These are phyloP conservation scores for Kobus ellipsiprymnus DNA, from an alignment of 2,113 vertebrate genomes.

Conservation along the genomic window DNA sequence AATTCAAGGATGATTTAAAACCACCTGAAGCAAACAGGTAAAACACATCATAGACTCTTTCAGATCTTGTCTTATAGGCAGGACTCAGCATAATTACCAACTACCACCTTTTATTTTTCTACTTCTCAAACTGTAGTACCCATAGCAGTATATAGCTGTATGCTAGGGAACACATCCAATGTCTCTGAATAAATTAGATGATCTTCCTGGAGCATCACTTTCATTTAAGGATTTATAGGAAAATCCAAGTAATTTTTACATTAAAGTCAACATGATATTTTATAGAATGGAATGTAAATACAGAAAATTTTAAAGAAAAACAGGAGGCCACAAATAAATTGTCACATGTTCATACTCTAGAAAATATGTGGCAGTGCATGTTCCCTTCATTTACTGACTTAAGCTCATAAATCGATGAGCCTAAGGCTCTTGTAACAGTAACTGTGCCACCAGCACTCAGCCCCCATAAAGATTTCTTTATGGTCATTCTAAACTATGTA, in stretches of 20 bases:
- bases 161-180: background rate
- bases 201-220: background rate
- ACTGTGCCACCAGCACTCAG: background rate
- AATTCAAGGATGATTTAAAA: background rate
- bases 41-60: background rate
- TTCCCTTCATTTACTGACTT: background rate
- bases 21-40: background rate
- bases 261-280: background rate
- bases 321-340: background rate
- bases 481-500: background rate
- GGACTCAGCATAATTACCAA: background rate
- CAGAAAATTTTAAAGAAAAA: background rate
- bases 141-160: background rate
- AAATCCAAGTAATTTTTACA: background rate
- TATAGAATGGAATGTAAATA: background rate
- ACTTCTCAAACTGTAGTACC: background rate
- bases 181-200: background rate
- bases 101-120: background rate
- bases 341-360: background rate
- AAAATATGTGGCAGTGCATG: background rate
- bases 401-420: background rate
- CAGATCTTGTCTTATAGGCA: background rate
- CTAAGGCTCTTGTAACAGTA: background rate
- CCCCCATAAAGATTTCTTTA: background rate
- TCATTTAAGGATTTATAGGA: background rate